Conservation (phyloP, 1,140 invertebrate genomes). For the Chrysopa pallens region DNA sequence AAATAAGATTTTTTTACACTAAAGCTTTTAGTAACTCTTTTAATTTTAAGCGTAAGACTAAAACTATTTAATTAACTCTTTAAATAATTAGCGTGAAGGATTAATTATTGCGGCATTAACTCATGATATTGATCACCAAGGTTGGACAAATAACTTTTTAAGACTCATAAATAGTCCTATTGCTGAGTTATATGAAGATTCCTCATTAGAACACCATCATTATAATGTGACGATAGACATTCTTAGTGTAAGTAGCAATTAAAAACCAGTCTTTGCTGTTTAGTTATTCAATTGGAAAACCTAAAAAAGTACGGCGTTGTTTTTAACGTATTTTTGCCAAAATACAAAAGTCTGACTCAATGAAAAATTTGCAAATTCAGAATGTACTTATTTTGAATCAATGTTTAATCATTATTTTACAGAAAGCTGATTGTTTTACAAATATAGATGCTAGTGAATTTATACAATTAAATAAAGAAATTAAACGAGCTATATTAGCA, state of each 20-base stretch:
- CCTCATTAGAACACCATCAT: conserved; percentile 35
- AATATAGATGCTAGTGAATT: background rate
- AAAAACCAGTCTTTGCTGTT: too few relatives aligned
- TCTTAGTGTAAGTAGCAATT: conserved; percentile 21
- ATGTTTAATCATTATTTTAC: background rate
- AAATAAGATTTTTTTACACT: too few relatives aligned
- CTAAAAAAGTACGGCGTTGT: too few relatives aligned
- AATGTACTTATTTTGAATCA: too few relatives aligned
- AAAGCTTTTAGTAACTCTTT: too few relatives aligned
- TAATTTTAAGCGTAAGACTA: too few relatives aligned
- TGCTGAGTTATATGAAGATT: conserved; percentile 27
- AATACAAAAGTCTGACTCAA: too few relatives aligned
- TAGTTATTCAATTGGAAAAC: too few relatives aligned
- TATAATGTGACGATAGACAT: conserved; percentile 29
- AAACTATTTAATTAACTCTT: too few relatives aligned
- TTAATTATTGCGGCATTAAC: conserved; percentile 31
- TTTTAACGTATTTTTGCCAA: too few relatives aligned
- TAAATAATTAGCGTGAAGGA: conserved; percentile 18
- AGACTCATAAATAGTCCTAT: conserved; percentile 26
- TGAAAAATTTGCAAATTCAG: too few relatives aligned
- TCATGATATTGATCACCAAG: conserved; percentile 37
- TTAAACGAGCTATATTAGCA: conserved; percentile 30
- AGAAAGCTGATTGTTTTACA: background rate
- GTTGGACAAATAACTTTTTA: conserved; percentile 36
- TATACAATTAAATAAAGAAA: conserved; percentile 20